These are phyloP conservation scores for Hydropsyche tenuis DNA, from an alignment of 1,140 invertebrate species.

Conservation along the genomic window DNA sequence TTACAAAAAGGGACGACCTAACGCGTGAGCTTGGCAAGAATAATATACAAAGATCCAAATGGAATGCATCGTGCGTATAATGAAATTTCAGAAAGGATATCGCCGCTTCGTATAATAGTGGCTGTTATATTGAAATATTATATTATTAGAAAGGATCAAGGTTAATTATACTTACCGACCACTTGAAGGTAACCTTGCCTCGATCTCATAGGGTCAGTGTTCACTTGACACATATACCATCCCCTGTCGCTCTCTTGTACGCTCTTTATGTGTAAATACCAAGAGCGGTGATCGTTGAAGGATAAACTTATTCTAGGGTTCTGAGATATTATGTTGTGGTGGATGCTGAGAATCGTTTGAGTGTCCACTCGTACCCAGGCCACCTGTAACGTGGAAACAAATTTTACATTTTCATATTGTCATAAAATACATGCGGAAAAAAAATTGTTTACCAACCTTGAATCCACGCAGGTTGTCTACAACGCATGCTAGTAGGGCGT, in stretches of 20 bases:
- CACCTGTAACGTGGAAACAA: constrained; percentile 64
- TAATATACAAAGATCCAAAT: neutral
- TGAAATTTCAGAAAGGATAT: neutral
- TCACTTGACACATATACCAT: constrained; percentile 87
- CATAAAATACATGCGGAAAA: neutral
- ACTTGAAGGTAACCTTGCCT: constrained; percentile 86
- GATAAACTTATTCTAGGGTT: constrained; percentile 84
- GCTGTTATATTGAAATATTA: neutral
- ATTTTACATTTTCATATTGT: neutral
- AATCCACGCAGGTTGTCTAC: constrained; percentile 90
- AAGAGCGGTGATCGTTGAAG: constrained; percentile 85
- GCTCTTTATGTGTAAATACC: constrained; percentile 84
- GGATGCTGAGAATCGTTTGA: constrained; percentile 88
- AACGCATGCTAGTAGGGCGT: constrained; percentile 89
- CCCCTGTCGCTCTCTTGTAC: constrained; percentile 83
- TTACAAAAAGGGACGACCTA: constrained; percentile 3
- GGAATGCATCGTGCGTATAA: neutral
- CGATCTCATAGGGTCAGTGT: constrained; percentile 85
- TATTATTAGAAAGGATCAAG: no score
- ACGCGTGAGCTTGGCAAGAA: no score
- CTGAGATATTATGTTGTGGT: constrained; percentile 86
- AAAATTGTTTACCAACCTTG: constrained; percentile 70
- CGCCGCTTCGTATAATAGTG: neutral
- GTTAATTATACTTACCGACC: constrained; percentile 73
- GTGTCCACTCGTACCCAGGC: constrained; percentile 91